These are phyloP conservation scores for Lineus longissimus DNA, from an alignment of 1,140 invertebrate genomes.

Conservation along the genomic window DNA sequence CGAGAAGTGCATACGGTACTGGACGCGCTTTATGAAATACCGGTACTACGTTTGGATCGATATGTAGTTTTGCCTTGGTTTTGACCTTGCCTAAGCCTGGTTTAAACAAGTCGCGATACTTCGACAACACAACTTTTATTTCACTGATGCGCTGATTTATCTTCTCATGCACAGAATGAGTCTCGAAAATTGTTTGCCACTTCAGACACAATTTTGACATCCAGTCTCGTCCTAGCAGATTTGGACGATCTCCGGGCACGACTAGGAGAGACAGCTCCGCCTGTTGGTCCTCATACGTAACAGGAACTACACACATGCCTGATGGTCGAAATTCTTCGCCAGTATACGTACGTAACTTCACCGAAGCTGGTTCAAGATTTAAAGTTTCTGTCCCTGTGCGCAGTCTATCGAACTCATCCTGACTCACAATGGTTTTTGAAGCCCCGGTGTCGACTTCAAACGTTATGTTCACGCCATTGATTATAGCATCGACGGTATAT, in stretches of 20 bases:
- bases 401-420: conserved; percentile 9
- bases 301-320: conserved; percentile 12
- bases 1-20: conserved; percentile 33
- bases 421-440: conserved; percentile 12
- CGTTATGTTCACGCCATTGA: background rate
- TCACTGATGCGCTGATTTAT: background rate
- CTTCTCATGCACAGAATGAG: conserved; percentile 12
- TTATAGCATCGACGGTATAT: too few species aligned
- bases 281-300: conserved; percentile 7
- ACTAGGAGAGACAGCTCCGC: conserved; percentile 9
- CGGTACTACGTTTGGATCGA: conserved; percentile 14
- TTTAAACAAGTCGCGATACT: conserved; percentile 10
- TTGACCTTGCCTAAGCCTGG: conserved; percentile 15
- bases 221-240: conserved; percentile 18
- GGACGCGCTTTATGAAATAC: background rate
- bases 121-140: background rate
- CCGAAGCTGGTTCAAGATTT: background rate
- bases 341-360: conserved; percentile 20
- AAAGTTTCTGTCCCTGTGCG: background rate
- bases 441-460: conserved; percentile 23
- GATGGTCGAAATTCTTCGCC: conserved; percentile 15
- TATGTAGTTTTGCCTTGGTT: conserved; percentile 16
- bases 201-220: conserved; percentile 10
- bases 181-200: conserved; percentile 15
- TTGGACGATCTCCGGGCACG: conserved; percentile 12